Evolutionary conservation across 2,797 vertebrate genomes (phyloP), one percentile per base, ranked within the genome.

Genomic region (Sylvilagus floridanus): DNA sequence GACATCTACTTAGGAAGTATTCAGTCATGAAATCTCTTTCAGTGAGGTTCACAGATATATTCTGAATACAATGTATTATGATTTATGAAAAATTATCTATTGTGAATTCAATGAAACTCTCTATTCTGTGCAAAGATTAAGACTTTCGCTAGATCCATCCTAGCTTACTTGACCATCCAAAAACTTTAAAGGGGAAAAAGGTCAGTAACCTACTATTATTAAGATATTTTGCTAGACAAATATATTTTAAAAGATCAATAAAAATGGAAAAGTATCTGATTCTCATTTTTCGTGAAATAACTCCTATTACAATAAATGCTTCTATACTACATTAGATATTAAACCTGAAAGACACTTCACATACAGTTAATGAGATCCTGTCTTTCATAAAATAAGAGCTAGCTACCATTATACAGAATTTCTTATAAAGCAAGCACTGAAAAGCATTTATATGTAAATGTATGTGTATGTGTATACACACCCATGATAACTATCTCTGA

Each of bases 211-310:
- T 26, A 71, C 5, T 82, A 5, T 77, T 68, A 89, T 91, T 63
- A 88, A 94, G 94, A 81, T 69, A 89, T n/a, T 81, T 52, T 91
- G 17, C 30, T 57, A 88, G 8, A 84, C 65, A 94, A 95, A 72
- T 4, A 78, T 13, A 30, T 75, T 66, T 90, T 63, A n/a, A 84
- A 96, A 85, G 24, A 90, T 66, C 76, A 75, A 12, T 35, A 93
- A 72, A 28, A 93, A 78, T 47, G 35, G 60, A 84, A 82, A 24
- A 93, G 78, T 19, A 47, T 76, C 65, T 86, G 89, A 86, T 90
- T 84, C 68, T 92, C 76, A 77, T 77, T 88, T 84, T 47, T 95
- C 32, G 92, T 63, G 28, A 84, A 92, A 50, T 88, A 87, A 91
- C 24, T 78, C 32, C 72, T 52, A 60, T 4, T 72, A 63, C 2